Conservation (phyloP, 2,797 vertebrate species). For the Sebastes oblongus region DNA sequence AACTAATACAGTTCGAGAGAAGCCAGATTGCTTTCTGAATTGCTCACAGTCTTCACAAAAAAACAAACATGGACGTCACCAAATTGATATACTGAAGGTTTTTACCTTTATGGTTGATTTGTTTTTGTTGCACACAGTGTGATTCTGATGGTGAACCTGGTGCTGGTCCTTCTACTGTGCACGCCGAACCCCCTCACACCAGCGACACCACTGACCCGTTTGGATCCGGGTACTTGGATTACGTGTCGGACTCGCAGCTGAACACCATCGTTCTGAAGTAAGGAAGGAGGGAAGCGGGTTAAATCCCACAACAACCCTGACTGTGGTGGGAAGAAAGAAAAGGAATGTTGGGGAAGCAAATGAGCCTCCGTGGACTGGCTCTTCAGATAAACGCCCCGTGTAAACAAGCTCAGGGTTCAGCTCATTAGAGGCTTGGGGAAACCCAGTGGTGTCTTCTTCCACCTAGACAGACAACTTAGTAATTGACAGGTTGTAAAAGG, state of each 20-base stretch:
- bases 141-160: neutral
- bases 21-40: neutral
- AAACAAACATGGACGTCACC: neutral
- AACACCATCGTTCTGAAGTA: conserved; percentile 73
- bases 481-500: neutral
- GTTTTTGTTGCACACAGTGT: conserved; percentile 28
- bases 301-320: neutral
- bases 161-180: neutral
- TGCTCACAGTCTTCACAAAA: neutral
- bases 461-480: neutral
- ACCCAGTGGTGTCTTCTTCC: neutral
- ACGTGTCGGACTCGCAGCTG: conserved; percentile 79
- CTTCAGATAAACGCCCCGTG: neutral
- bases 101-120: neutral
- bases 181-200: neutral
- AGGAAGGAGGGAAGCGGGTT: conserved; percentile 27
- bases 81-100: neutral
- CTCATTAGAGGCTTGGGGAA: neutral
- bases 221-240: conserved; percentile 38
- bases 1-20: neutral
- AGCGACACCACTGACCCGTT: neutral
- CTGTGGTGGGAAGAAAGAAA: neutral
- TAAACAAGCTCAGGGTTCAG: neutral
- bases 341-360: neutral
- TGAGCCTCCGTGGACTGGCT: neutral